These are phyloP conservation scores for Psittacula cyanocephala DNA, from an alignment of 2,113 vertebrate genomes.

Conservation along the genomic window DNA sequence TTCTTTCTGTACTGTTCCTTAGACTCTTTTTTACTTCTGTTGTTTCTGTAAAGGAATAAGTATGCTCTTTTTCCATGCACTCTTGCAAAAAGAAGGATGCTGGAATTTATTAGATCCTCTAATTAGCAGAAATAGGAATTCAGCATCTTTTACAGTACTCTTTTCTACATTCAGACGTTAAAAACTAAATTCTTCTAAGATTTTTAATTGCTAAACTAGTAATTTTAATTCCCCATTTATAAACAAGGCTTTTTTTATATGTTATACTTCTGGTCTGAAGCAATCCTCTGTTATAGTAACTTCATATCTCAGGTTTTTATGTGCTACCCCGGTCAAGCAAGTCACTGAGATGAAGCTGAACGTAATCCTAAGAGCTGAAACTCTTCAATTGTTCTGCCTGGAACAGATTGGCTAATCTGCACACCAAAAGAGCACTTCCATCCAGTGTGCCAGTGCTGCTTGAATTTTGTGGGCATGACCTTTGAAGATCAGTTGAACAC, in stretches of 20 bases:
- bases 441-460: neutral
- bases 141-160: neutral
- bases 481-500: neutral
- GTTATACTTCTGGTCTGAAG: neutral
- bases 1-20: neutral
- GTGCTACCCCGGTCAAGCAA: neutral
- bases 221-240: neutral
- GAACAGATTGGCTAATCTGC: neutral
- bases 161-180: neutral
- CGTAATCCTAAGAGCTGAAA: neutral
- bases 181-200: neutral
- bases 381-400: neutral
- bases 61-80: neutral
- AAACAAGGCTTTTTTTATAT: neutral
- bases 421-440: fast-evolving
- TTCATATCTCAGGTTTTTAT: neutral
- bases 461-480: neutral
- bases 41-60: neutral
- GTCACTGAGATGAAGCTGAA: neutral
- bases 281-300: neutral
- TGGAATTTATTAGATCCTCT: neutral
- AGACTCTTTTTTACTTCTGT: neutral
- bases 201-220: neutral
- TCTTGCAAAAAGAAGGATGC: neutral
- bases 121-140: neutral